These are phyloP conservation scores for Elanoides forficatus DNA, from an alignment of 2,113 vertebrate genomes.

Conservation along the genomic window DNA sequence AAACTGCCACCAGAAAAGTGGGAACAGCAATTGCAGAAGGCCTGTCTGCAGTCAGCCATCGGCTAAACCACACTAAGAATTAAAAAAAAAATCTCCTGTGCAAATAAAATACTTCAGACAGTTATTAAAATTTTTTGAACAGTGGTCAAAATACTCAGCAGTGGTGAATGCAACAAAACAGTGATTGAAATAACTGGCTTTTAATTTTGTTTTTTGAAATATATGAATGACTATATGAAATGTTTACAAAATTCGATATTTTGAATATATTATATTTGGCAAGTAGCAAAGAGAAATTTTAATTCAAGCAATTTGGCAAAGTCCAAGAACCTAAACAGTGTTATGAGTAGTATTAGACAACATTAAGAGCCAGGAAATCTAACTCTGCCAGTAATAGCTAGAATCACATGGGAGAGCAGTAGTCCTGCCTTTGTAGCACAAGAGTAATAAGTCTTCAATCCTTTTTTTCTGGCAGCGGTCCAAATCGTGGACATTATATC, in stretches of 20 bases:
- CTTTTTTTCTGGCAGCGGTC: conserved; percentile 72
- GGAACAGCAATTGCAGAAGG: not conserved
- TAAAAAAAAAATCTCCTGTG: not conserved
- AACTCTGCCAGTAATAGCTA: not conserved
- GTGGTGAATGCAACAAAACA: not conserved
- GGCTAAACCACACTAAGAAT: not conserved
- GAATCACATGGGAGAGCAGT: not conserved
- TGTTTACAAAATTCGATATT: accelerated
- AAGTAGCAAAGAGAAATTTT: not conserved
- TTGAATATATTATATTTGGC: not conserved
- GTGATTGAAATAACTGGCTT: not conserved
- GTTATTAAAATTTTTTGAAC: not conserved
- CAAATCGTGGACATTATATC: conserved; percentile 91
- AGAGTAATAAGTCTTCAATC: not conserved
- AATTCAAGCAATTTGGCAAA: not conserved
- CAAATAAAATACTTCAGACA: not conserved
- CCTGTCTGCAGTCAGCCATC: not conserved
- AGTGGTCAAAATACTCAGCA: not conserved
- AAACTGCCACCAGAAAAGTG: not conserved
- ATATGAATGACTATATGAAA: accelerated
- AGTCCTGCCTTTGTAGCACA: not conserved
- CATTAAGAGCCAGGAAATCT: not conserved
- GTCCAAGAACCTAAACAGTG: accelerated
- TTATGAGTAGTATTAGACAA: not conserved
- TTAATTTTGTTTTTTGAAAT: not conserved